Evolutionary conservation across 2,888 invertebrate species (phyloP), one percentile per base, ranked within the genome.

Genomic region (Acrobasis suavella): DNA sequence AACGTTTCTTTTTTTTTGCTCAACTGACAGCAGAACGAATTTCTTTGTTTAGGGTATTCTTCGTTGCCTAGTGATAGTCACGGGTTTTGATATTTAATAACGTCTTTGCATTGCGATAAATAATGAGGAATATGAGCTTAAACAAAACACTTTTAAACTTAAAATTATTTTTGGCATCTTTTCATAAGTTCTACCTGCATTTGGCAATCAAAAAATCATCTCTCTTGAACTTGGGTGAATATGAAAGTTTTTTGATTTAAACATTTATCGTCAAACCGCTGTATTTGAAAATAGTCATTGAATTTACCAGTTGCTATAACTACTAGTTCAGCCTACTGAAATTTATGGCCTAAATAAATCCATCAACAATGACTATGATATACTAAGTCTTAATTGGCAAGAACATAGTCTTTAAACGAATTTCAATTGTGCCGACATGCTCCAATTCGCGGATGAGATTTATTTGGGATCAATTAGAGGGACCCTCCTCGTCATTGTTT

Each of bases 391-490:
- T 38, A 51, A 58, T 51, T 64, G 56, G 52, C 58, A 51, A 61
- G 60, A 60, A 52, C 60, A 61, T 49, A n/a, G 58, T 62, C 52
- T 64, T 67, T 69, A 72, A 73, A 73, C 71, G 69, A 67, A 71
- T 69, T 71, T 69, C 72, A 75, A 77, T 77, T 75, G 72, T 66
- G 59, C 68, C 66, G 65, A 66, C 69, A 65, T 67, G 68, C 65
- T 67, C 67, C 69, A 68, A 65, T 74, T 74, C 55, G 69, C 60
- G 62, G 54, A 64, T 61, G 69, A 69, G 76, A 82, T 85, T 82
- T 78, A 81, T 83, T 80, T 69, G 75, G 76, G 77, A 78, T 83
- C 85, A 86, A 86, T 86, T 83, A 81, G 72, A 70, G 70, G 74
- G 70, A 65, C 64, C 58, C 22, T 62, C 62, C 32, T 62, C 50